Evolutionary conservation across 2,888 invertebrate genomes (phyloP).

Genomic region (Amiota minor): DNA sequence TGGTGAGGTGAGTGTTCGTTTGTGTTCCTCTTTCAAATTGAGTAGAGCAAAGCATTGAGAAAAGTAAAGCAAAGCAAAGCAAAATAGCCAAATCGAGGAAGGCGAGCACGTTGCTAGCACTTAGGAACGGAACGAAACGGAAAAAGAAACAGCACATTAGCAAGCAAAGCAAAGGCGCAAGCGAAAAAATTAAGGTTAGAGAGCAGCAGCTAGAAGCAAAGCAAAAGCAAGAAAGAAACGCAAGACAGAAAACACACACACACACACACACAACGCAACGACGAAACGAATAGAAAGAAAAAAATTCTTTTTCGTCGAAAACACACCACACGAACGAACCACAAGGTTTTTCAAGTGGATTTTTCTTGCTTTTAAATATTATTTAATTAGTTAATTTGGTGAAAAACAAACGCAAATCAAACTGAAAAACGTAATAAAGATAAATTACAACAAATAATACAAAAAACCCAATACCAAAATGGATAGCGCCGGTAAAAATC

Average conservation of each 20-base stretch:
- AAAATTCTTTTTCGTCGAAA: constrained; percentile 40
- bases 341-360: constrained; percentile 16
- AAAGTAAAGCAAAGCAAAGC: too few relatives aligned
- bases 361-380: constrained; percentile 23
- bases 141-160: constrained; percentile 50
- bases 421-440: not conserved
- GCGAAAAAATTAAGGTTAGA: constrained; percentile 70
- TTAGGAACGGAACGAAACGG: constrained; percentile 35
- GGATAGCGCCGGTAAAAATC: constrained; percentile 73
- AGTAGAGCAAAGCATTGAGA: too few relatives aligned
- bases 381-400: constrained; percentile 32
- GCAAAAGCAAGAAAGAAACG: constrained; percentile 27
- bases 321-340: constrained; percentile 41
- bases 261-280: not conserved
- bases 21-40: too few relatives aligned
- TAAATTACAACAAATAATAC: constrained; percentile 37
- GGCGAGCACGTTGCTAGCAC: too few relatives aligned
- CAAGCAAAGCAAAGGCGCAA: too few relatives aligned
- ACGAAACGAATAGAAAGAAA: constrained; percentile 39
- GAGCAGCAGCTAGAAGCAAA: constrained; percentile 49
- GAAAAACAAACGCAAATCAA: constrained; percentile 43
- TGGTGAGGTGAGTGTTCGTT: too few relatives aligned
- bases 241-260: not conserved
- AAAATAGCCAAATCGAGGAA: too few relatives aligned
- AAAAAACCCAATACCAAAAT: constrained; percentile 55